Evolutionary conservation across 2,888 invertebrate genomes (phyloP).

Genomic region (Synanthedon tipuliformis): DNA sequence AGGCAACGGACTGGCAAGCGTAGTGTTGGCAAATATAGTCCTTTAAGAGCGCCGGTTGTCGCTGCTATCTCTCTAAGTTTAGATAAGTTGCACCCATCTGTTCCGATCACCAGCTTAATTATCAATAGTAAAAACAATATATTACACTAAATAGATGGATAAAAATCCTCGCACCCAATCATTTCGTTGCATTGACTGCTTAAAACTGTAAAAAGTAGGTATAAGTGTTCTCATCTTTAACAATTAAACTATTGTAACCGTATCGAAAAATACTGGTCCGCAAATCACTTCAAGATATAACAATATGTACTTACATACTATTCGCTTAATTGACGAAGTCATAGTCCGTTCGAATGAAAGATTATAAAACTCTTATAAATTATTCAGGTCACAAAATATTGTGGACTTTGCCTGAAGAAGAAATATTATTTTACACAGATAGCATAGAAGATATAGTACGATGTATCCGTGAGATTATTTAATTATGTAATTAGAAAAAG

Average conservation of each 20-base stretch:
- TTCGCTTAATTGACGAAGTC: conserved; percentile 38
- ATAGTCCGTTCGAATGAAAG: conserved; percentile 3
- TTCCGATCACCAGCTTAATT: no score
- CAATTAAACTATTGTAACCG: background rate
- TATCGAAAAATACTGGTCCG: conserved; percentile 29
- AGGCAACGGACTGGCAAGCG: no score
- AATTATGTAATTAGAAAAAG: no score
- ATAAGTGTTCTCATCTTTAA: background rate
- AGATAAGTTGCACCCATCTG: no score
- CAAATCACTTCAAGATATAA: conserved; percentile 14
- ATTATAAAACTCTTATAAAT: no score
- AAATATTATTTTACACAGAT: no score
- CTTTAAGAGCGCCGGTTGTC: no score
- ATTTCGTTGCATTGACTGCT: conserved; percentile 40
- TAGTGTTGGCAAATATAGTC: no score
- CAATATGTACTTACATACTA: conserved; percentile 15
- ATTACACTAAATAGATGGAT: background rate
- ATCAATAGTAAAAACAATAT: conserved; percentile 1
- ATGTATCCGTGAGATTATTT: no score
- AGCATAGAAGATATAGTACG: no score
- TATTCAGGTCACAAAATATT: background rate
- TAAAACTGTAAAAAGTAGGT: background rate
- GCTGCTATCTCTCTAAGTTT: no score
- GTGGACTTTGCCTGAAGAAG: no score
- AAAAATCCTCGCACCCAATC: background rate